Evolutionary conservation across 2,113 vertebrate species (phyloP), one percentile per base, ranked within the genome.

Genomic region (Hemiscyllium ocellatum): DNA sequence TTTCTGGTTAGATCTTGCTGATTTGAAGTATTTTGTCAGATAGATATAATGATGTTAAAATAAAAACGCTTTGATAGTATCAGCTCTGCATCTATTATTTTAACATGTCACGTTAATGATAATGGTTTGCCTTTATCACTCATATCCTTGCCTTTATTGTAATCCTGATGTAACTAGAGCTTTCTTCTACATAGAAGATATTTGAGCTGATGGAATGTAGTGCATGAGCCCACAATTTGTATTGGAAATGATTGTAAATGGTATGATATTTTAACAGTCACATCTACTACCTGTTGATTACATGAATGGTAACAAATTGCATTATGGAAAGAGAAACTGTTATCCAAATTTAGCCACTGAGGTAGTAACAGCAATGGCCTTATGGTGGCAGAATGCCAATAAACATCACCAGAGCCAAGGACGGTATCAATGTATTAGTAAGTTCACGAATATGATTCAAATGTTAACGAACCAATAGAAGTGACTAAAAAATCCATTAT

Each of bases 311-410:
- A 37, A 22, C 61, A 93, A 93, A 93, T 93, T 93, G 56, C 61
- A 93, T 93, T 42, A 22, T 68, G 15, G 37, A 26, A 93, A 93
- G 85, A 87, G 80, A 37, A 93, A 33, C 19, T 61, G 50, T 89
- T 61, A 61, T 17, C 12, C 52, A 89, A 89, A 29, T 61, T 61
- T 89, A 89, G 12, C 12, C 24, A 61, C 26, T 66, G 89, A 37
- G n/a, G 61, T 80, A n/a, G 50, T 93, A 42, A 37, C 10, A 95
- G 95, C 61, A 72, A 17, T 12, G 47, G 33, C 94, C 95, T 95
- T 56, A 95, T 96, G 94, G 52, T 95, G 95, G 96, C 95, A 96
- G 90, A 96, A 85, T 85, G 94, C 70, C 94, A 96, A n/a, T 65
- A 20, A 68, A 24, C n/a, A 17, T 86, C 85, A 37, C 4, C 42